Evolutionary conservation across 2,797 vertebrate genomes (phyloP).

Genomic region (Pterois miles): DNA sequence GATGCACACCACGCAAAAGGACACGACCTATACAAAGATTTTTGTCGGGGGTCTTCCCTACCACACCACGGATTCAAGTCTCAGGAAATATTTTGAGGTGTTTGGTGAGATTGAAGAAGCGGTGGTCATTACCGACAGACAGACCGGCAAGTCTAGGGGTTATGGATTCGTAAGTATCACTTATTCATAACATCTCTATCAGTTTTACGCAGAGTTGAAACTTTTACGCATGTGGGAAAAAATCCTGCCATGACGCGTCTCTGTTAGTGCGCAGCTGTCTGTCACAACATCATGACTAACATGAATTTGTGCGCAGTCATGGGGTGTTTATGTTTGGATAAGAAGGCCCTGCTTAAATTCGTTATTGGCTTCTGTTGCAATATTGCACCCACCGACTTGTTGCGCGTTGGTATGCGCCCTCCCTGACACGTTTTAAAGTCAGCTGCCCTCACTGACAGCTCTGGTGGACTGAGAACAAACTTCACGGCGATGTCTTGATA

Average conservation of each 20-base stretch:
- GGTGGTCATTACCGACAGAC: slow-evolving; percentile 95
- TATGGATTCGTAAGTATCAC: slow-evolving; percentile 94
- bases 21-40: slow-evolving; percentile 97
- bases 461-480: slow-evolving; percentile 24
- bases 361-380: slow-evolving; percentile 52
- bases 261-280: neutral
- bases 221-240: slow-evolving; percentile 17
- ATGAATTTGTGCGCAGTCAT: slow-evolving; percentile 26
- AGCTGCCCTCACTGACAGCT: slow-evolving; percentile 52
- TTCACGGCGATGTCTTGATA: slow-evolving; percentile 19
- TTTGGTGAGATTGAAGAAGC: slow-evolving; percentile 97
- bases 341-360: slow-evolving; percentile 28
- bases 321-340: slow-evolving; percentile 60
- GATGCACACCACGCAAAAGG: slow-evolving; percentile 98
- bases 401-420: slow-evolving; percentile 57
- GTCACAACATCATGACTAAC: slow-evolving; percentile 16
- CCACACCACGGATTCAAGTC: slow-evolving; percentile 96
- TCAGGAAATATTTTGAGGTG: slow-evolving; percentile 97
- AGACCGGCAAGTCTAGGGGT: slow-evolving; percentile 95
- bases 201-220: neutral
- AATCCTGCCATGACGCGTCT: neutral
- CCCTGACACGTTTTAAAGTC: slow-evolving; percentile 42
- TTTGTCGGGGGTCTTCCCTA: slow-evolving; percentile 96
- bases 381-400: slow-evolving; percentile 55
- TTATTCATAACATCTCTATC: neutral